phyloP scores from a whole-genome alignment of 2,113 vertebrate species.

The Cheilinus undulatus region DNA sequence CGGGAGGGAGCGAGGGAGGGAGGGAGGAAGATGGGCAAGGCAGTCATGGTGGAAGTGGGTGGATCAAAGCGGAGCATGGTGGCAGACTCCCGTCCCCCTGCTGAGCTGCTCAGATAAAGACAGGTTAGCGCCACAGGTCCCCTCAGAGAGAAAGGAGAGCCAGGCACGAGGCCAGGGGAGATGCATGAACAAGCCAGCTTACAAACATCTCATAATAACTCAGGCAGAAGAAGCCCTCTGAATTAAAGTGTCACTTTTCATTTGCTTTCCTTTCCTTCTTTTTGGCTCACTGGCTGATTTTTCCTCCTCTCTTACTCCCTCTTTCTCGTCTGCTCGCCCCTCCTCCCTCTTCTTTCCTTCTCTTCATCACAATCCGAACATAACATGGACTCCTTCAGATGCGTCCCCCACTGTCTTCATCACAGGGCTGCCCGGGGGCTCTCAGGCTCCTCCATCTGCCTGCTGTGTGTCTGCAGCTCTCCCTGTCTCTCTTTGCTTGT shows the following conservation, averaged over 20 bases:
- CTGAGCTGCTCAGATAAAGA: slow-evolving; percentile 77
- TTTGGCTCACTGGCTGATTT: slow-evolving; percentile 71
- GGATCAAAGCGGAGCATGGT: slow-evolving; percentile 74
- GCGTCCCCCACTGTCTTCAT: slow-evolving; percentile 77
- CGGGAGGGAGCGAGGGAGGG: slow-evolving; percentile 8
- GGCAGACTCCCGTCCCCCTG: slow-evolving; percentile 71
- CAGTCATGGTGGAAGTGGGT: slow-evolving; percentile 58
- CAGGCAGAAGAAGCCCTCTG: slow-evolving; percentile 82
- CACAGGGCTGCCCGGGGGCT: slow-evolving; percentile 77
- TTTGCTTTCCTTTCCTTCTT: slow-evolving; percentile 84
- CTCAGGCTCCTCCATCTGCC: slow-evolving; percentile 76
- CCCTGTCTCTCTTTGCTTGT: slow-evolving; percentile 60
- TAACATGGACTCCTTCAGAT: slow-evolving; percentile 70
- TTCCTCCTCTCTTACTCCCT: slow-evolving; percentile 33
- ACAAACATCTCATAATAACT: slow-evolving; percentile 87
- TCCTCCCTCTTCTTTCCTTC: slow-evolving; percentile 32
- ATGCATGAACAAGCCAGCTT: slow-evolving; percentile 83
- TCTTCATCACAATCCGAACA: slow-evolving; percentile 68
- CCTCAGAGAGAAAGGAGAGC: slow-evolving; percentile 67
- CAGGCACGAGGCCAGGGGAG: slow-evolving; percentile 76
- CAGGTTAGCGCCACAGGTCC: slow-evolving; percentile 77
- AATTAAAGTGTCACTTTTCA: slow-evolving; percentile 89
- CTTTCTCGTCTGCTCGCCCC: slow-evolving; percentile 49
- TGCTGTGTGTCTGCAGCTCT: slow-evolving; percentile 70
- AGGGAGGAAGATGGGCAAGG: slow-evolving; percentile 8